Percentiles rank a stretch among this genome's conserved stretches.
phyloP scores from a whole-genome alignment of 2,888 invertebrate genomes.

The Meteorus cinctellus region DNA sequence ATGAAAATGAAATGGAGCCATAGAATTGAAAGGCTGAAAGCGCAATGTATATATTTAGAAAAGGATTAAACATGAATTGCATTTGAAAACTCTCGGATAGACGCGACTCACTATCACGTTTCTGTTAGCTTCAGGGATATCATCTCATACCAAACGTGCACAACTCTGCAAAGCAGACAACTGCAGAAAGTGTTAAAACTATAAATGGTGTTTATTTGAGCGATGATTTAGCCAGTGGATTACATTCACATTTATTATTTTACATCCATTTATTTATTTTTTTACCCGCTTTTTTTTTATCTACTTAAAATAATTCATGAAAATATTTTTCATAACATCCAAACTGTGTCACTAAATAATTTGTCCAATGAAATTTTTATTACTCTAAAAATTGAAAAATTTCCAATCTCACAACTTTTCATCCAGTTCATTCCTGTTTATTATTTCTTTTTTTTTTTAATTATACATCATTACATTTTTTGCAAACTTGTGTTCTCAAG shows the following conservation, averaged over 20 bases:
- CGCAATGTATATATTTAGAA: background rate
- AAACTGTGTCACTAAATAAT: background rate
- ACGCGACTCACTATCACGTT: background rate
- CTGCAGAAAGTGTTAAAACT: background rate
- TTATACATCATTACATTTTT: too few relatives aligned
- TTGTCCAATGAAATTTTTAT: too few relatives aligned
- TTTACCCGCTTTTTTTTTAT: background rate
- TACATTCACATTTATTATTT: background rate
- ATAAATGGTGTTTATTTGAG: background rate
- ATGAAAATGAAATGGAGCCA: background rate
- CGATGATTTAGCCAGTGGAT: background rate
- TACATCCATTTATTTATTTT: background rate
- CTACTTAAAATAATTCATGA: background rate
- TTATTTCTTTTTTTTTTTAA: too few relatives aligned
- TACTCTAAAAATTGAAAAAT: too few relatives aligned
- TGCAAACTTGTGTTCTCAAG: too few relatives aligned
- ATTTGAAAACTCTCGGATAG: conserved; percentile 31
- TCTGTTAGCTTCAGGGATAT: conserved; percentile 21
- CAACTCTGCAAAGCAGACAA: background rate
- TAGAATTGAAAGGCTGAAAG: background rate
- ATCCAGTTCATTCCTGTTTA: too few relatives aligned
- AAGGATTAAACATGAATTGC: conserved; percentile 34
- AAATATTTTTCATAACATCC: background rate
- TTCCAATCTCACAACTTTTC: too few relatives aligned
- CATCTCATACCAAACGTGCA: background rate